phyloP scores from a whole-genome alignment of 2,888 invertebrate genomes.

The Vanessa cardui region DNA sequence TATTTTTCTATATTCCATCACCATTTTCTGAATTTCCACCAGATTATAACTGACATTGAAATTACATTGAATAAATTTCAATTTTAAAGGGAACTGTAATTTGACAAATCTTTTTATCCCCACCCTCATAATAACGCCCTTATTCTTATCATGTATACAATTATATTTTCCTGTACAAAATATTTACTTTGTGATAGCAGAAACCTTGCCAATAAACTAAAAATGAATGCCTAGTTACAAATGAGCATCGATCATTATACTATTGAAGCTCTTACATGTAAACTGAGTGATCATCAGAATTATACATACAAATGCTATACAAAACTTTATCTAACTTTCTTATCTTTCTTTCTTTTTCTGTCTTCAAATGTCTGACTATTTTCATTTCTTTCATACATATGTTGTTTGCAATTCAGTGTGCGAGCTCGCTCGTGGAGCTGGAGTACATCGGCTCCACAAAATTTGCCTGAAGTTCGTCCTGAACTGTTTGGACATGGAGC shows the following conservation, averaged over 20 bases:
- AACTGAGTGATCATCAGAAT: not conserved
- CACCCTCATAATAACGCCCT: too few species aligned
- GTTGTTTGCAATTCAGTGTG: constrained; percentile 86
- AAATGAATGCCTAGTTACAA: not conserved
- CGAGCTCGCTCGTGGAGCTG: constrained; percentile 72
- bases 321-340: not conserved
- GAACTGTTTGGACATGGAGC: constrained; percentile 97
- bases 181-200: not conserved
- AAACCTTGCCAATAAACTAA: not conserved
- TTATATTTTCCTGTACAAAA: not conserved
- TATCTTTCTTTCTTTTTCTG: not conserved
- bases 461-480: constrained; percentile 89
- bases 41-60: too few species aligned
- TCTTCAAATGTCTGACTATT: not conserved
- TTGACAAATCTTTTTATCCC: not conserved
- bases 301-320: not conserved
- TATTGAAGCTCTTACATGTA: not conserved
- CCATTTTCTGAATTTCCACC: too few species aligned
- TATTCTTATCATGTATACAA: not conserved
- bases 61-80: too few species aligned
- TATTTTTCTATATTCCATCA: too few species aligned
- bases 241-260: not conserved
- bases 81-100: not conserved
- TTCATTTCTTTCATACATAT: constrained; percentile 74
- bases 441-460: constrained; percentile 84